These are phyloP conservation scores for Poeciliopsis paucimaculata DNA, from an alignment of 2,797 vertebrate genomes.

Conservation along the genomic window DNA sequence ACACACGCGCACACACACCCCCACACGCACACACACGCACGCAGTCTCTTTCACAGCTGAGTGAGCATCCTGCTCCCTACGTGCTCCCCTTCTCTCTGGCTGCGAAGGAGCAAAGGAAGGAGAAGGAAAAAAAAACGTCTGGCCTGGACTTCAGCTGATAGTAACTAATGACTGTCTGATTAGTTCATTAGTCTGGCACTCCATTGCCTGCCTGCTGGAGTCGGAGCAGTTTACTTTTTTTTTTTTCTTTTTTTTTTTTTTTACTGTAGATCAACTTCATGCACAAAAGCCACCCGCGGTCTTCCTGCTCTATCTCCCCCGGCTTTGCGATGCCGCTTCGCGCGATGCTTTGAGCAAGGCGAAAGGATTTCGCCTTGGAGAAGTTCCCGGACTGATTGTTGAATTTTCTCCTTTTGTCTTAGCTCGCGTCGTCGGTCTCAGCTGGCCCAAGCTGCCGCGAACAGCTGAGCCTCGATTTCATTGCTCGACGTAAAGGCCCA, in stretches of 20 bases:
- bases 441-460: conserved; percentile 18
- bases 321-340: conserved; percentile 18
- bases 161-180: conserved; percentile 80
- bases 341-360: conserved; percentile 26
- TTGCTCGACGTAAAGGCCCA: background rate
- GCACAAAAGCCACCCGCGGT: conserved; percentile 21
- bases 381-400: background rate
- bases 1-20: background rate
- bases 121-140: background rate
- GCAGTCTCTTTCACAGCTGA: conserved; percentile 68
- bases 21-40: background rate
- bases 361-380: conserved; percentile 35
- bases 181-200: conserved; percentile 78
- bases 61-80: conserved; percentile 59
- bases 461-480: conserved; percentile 34
- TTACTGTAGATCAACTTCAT: conserved; percentile 41
- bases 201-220: conserved; percentile 53
- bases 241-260: conserved; percentile 35
- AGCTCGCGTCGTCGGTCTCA: conserved; percentile 30
- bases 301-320: conserved; percentile 29
- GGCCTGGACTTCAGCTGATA: conserved; percentile 60
- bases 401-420: conserved; percentile 4
- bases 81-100: conserved; percentile 42
- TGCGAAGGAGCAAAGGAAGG: conserved; percentile 32
- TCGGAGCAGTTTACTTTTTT: conserved; percentile 67